These are phyloP conservation scores for Bettongia penicillata DNA, from an alignment of 2,113 vertebrate genomes.

Conservation along the genomic window DNA sequence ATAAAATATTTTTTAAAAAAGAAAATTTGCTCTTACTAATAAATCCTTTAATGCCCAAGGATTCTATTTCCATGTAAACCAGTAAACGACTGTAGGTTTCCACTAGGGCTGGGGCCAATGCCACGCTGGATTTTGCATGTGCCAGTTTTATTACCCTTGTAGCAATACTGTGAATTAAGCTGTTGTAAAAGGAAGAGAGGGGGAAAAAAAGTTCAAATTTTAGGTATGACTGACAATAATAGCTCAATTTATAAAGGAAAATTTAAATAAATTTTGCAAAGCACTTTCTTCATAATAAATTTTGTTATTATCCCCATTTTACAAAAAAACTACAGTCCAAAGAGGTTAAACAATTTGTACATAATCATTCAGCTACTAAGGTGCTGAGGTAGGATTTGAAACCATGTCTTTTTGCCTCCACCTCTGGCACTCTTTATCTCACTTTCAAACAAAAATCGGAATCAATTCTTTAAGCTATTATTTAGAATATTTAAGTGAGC, in stretches of 20 bases:
- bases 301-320: not conserved
- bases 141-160: slow-evolving; percentile 98
- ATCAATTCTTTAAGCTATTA: not conserved
- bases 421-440: not conserved
- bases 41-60: slow-evolving; percentile 99
- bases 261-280: not conserved
- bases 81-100: slow-evolving; percentile 98
- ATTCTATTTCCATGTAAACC: slow-evolving; percentile 99
- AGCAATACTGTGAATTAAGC: slow-evolving; percentile 99
- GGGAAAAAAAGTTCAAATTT: slow-evolving; percentile 16
- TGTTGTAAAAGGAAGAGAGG: slow-evolving; percentile 76
- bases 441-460: not conserved
- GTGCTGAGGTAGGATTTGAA: not conserved
- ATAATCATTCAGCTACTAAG: not conserved
- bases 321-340: not conserved
- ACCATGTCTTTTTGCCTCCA: not conserved
- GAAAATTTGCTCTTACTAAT: slow-evolving; percentile 90
- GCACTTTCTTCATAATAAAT: not conserved
- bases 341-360: not conserved
- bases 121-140: slow-evolving; percentile 94
- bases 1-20: not conserved
- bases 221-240: not conserved
- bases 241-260: not conserved
- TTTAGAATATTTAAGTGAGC: not conserved
- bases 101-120: slow-evolving; percentile 96